Conservation (phyloP, 2,888 invertebrate species). For the Philaethria dido region DNA sequence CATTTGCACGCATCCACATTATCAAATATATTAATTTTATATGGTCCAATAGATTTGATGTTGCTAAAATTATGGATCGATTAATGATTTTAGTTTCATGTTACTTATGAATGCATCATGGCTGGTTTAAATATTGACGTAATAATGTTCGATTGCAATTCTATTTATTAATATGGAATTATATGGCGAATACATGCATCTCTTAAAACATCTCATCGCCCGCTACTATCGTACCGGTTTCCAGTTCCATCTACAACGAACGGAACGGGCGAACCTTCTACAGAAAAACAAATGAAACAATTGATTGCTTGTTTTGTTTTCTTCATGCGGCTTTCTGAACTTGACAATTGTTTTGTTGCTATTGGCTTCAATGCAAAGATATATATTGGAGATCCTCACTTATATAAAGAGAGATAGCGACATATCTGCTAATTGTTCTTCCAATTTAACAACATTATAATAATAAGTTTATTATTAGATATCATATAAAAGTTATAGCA, state of each 20-base stretch:
- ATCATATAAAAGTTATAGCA: too few relatives aligned
- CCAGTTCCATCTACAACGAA: conserved; percentile 69
- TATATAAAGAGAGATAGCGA: neutral
- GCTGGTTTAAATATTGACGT: neutral
- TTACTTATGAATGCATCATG: neutral
- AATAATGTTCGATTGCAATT: neutral
- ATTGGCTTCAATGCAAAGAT: conserved; percentile 43
- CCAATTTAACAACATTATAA: too few relatives aligned
- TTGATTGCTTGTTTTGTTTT: conserved; percentile 61
- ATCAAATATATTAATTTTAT: conserved; percentile 37
- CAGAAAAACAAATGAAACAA: conserved; percentile 77
- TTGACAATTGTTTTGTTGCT: conserved; percentile 55
- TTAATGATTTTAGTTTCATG: neutral
- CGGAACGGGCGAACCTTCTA: conserved; percentile 76
- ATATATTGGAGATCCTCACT: conserved; percentile 31
- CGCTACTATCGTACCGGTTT: conserved; percentile 76
- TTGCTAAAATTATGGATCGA: neutral
- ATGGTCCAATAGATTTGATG: conserved; percentile 9
- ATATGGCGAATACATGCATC: conserved; percentile 63
- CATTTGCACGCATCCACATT: conserved; percentile 58
- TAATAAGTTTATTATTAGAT: too few relatives aligned
- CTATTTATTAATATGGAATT: conserved; percentile 41
- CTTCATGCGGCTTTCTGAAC: conserved; percentile 48
- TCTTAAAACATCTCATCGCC: conserved; percentile 46
- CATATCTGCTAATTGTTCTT: too few relatives aligned